Conservation (phyloP, 1,140 invertebrate genomes). For the Trialeurodes vaporariorum region DNA sequence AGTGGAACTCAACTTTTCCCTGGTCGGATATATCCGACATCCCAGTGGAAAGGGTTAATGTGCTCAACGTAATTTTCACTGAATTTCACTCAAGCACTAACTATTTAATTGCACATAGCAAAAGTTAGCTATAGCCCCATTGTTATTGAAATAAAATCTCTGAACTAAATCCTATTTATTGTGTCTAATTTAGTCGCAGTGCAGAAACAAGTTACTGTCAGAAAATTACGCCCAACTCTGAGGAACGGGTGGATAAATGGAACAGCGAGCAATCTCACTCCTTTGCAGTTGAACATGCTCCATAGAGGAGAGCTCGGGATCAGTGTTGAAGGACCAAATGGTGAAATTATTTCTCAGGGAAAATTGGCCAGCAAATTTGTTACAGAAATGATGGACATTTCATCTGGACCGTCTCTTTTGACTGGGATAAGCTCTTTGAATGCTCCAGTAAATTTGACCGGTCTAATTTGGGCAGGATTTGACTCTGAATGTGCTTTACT, state of each 20-base stretch:
- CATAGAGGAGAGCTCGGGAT: slow-evolving; percentile 65
- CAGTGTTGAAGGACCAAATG: slow-evolving; percentile 45
- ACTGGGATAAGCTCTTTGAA: slow-evolving; percentile 35
- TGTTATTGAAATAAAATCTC: no score
- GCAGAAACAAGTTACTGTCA: not conserved
- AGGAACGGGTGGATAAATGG: slow-evolving; percentile 48
- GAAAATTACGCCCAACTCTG: not conserved
- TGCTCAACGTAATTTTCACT: no score
- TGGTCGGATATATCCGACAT: no score
- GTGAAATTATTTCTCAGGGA: slow-evolving; percentile 45
- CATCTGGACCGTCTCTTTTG: slow-evolving; percentile 50
- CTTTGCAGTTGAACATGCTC: slow-evolving; percentile 59
- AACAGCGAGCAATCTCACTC: slow-evolving; percentile 47
- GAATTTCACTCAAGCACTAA: no score
- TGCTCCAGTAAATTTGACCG: slow-evolving; percentile 40
- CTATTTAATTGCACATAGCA: no score
- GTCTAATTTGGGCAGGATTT: slow-evolving; percentile 66
- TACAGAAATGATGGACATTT: slow-evolving; percentile 54
- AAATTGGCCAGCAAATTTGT: slow-evolving; percentile 52
- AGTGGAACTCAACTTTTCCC: no score
- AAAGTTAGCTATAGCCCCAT: no score
- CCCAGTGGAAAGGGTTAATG: no score
- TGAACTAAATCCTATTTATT: no score
- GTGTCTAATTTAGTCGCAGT: not conserved
- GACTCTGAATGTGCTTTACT: slow-evolving; percentile 70